A percentile compares a stretch with the other conserved stretches of the same genome.
These are phyloP conservation scores for Trachythela sp. DNA, from an alignment of 64 coral and sea anemone species.

Conservation along the genomic window DNA sequence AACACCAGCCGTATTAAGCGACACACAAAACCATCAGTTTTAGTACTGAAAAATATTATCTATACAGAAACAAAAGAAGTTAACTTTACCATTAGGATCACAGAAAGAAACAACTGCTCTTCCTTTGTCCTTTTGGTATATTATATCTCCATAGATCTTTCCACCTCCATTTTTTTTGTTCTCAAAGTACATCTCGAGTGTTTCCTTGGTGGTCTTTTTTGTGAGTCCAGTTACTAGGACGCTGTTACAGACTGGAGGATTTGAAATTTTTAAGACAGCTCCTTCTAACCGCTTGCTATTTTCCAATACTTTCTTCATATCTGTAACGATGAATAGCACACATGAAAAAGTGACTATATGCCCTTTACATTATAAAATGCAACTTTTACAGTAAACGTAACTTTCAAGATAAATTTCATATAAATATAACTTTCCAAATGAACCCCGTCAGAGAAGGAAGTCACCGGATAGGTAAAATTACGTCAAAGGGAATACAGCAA, in stretches of 20 bases:
- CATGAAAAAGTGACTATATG: no score
- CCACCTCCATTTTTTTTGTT: slow-evolving; percentile 48
- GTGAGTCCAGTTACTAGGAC: slow-evolving; percentile 56
- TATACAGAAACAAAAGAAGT: no score
- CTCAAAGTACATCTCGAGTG: slow-evolving; percentile 62
- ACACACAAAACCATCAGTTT: no score
- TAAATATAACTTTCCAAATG: no score
- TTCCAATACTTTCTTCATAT: not conserved
- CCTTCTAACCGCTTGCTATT: slow-evolving; percentile 29
- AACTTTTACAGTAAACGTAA: no score
- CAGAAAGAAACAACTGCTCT: slow-evolving; percentile 52
- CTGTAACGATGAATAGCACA: not conserved
- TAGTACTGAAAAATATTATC: no score
- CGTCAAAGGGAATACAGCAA: no score
- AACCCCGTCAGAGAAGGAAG: no score
- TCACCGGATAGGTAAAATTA: no score
- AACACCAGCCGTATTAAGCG: no score
- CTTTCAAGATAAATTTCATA: no score
- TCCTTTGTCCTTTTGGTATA: slow-evolving; percentile 30
- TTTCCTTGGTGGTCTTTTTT: slow-evolving; percentile 47
- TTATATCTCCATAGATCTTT: not conserved
- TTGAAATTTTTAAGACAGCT: not conserved
- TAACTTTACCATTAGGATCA: slow-evolving; percentile 36
- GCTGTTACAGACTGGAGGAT: slow-evolving; percentile 45
- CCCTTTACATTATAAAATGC: no score